A percentile compares a stretch with the other conserved stretches of the same genome.
Conservation (phyloP, 2,113 vertebrate genomes). For the Genyomyrus donnyi region DNA sequence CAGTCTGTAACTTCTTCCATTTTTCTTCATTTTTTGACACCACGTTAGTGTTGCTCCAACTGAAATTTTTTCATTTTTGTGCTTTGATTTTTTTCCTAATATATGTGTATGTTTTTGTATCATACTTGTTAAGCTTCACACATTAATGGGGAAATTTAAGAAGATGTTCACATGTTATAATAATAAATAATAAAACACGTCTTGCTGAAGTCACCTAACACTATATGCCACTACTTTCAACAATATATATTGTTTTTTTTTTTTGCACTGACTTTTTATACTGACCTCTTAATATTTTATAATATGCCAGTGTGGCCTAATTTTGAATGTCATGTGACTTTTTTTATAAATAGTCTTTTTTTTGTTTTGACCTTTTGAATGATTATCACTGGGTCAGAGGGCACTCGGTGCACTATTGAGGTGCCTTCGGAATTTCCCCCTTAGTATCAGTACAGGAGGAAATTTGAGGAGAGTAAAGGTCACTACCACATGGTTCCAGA, state of each 20-base stretch:
- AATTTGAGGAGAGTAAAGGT: slow-evolving; percentile 96
- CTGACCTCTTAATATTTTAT: not conserved
- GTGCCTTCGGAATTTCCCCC: slow-evolving; percentile 63
- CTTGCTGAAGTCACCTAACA: not conserved
- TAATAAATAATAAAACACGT: not conserved
- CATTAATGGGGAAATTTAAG: not conserved
- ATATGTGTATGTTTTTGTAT: not conserved
- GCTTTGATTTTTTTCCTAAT: not conserved
- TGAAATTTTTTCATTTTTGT: not conserved
- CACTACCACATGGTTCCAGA: slow-evolving; percentile 94
- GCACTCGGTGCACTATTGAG: slow-evolving; percentile 47
- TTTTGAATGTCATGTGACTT: not conserved
- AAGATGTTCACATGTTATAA: not conserved
- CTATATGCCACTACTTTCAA: not conserved
- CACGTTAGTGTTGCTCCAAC: not conserved
- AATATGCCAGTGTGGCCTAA: not conserved
- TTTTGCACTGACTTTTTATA: not conserved
- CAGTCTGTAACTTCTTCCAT: slow-evolving; percentile 43
- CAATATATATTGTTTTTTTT: not conserved
- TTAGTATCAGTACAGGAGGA: slow-evolving; percentile 99
- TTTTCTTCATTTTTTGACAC: slow-evolving; percentile 8
- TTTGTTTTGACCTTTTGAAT: slow-evolving; percentile 19
- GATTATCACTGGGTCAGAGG: slow-evolving; percentile 25
- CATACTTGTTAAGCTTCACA: not conserved
- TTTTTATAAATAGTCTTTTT: not conserved